Base-by-base conservation (phyloP, 2,113 vertebrate genomes). In the Grus americana region DNA sequence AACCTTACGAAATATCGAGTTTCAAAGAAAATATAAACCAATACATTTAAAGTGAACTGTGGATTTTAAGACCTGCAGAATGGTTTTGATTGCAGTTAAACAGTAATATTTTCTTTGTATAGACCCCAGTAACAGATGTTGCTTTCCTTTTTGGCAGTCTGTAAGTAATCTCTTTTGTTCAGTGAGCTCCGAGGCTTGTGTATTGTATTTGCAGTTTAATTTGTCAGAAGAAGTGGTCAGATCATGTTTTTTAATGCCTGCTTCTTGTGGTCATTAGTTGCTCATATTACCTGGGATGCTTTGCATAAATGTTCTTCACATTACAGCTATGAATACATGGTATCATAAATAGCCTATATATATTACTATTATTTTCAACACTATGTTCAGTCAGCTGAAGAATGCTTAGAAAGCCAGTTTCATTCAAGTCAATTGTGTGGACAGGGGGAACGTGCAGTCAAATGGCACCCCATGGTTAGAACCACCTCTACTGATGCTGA, bases 161-260 rank as follows among this genome's bases (percentile, higher is more conserved):
- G 38, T 79, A 93, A 91, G 90, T 95, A 70, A 88, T 96, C 72
- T 75, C 47, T 92, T 95, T 95, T 93, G 68, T 93, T 92, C 70
- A 52, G 71, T 75, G 65, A 96, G 66, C 38, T 96, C 46, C 79
- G 62, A 80, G 68, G 46, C 63, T 61, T 68, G 44, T 11, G 27
- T 78, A 47, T 83, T 86, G 70, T 66, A 83, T 66, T 89, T 95
- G 72, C 38, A 90, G 70, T 91, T 92, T 86, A 86, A 89, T 93
- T 93, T 91, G 81, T 73, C 29, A 80, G 40, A 62, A 91, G 58
- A 87, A 84, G 24, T 27, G 19, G 47, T 76, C 80, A 73, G 59
- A 91, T 86, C 27, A n/a, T 62, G 14, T 73, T 80, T 87, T 67
- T 78, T 93, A 93, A 34, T 26, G 75, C n/a, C 62, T 65, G 30